These are phyloP conservation scores for Hyles lineata DNA, from an alignment of 2,888 invertebrate genomes.

Conservation along the genomic window DNA sequence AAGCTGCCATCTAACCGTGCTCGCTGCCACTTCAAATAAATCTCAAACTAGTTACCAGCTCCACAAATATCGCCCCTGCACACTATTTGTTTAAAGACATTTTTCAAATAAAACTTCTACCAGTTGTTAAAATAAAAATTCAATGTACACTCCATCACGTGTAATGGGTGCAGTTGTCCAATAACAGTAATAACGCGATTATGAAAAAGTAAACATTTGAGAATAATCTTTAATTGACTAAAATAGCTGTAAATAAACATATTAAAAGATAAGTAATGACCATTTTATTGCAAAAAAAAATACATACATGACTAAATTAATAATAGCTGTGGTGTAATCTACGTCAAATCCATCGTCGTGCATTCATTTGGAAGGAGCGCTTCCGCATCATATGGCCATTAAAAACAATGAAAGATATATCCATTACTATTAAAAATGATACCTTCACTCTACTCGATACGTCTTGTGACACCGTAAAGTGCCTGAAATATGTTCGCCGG, in stretches of 20 bases:
- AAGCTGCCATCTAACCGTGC: conserved; percentile 53
- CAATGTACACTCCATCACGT: conserved; percentile 3
- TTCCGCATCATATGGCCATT: conserved; percentile 60
- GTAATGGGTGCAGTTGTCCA: conserved; percentile 7
- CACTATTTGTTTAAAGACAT: conserved; percentile 30
- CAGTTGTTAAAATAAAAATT: conserved; percentile 23
- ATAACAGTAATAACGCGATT: background rate
- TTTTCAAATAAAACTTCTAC: conserved; percentile 34
- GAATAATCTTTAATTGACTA: background rate
- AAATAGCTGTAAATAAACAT: background rate
- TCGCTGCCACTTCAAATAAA: conserved; percentile 63
- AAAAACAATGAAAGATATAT: conserved; percentile 56
- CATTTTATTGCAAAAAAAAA: no score
- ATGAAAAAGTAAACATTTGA: conserved; percentile 9
- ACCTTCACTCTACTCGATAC: conserved; percentile 45
- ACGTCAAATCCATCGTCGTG: conserved; percentile 42
- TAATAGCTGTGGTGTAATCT: conserved; percentile 15
- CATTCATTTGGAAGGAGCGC: conserved; percentile 50
- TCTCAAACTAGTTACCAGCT: conserved; percentile 44
- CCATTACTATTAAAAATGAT: conserved; percentile 56
- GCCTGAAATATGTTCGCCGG: conserved; percentile 63
- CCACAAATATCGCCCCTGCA: conserved; percentile 50
- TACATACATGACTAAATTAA: background rate
- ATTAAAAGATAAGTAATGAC: background rate
- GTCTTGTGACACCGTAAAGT: conserved; percentile 60